Evolutionary conservation across 2,113 vertebrate species (phyloP).

Genomic region (Colaptes auratus): DNA sequence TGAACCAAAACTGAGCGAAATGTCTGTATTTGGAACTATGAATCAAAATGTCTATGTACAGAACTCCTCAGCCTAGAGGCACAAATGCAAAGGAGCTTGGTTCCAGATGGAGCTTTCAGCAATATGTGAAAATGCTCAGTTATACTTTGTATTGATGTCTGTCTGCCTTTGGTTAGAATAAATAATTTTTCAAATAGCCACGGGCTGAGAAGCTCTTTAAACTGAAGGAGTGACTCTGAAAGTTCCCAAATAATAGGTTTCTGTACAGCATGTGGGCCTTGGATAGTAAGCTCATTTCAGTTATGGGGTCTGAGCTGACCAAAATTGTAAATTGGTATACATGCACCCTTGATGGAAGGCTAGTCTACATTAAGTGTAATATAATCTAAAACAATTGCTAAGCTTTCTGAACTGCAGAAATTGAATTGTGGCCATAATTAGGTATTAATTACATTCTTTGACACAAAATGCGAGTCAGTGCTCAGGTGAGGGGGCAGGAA

Average conservation of each 20-base stretch:
- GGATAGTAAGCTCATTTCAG: neutral
- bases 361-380: neutral
- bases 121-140: neutral
- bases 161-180: neutral
- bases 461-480: neutral
- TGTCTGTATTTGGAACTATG: neutral
- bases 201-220: neutral
- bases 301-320: neutral
- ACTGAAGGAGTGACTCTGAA: neutral
- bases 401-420: neutral
- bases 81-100: neutral
- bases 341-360: neutral
- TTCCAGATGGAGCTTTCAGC: neutral
- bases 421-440: neutral
- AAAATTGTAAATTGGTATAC: neutral
- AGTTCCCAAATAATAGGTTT: neutral
- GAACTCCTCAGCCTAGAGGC: neutral
- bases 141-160: neutral
- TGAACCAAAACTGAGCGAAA: neutral
- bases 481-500: neutral
- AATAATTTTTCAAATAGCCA: conserved; percentile 1
- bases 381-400: neutral
- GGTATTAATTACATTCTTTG: neutral
- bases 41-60: neutral
- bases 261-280: neutral